Conservation (phyloP, 2,113 vertebrate genomes). For the Phylloscopus trochiloides region DNA sequence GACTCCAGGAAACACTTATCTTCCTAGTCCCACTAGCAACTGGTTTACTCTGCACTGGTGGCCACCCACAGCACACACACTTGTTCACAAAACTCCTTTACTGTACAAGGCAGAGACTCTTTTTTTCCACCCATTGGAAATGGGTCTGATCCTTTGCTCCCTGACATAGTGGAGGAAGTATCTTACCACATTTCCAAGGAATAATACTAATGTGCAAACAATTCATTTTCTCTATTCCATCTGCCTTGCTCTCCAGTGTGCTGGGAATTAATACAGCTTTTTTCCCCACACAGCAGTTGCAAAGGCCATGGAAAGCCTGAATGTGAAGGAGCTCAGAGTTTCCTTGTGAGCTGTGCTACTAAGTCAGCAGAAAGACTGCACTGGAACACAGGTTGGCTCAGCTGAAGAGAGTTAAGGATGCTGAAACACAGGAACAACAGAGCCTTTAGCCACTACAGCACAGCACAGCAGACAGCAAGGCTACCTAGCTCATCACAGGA, state of each 20-base stretch:
- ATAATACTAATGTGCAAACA: neutral
- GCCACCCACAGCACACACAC: neutral
- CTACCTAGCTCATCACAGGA: neutral
- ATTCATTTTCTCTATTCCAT: constrained; percentile 2
- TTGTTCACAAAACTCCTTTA: neutral
- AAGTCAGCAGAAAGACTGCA: neutral
- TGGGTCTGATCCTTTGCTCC: neutral
- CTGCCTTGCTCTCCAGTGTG: neutral
- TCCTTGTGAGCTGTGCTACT: neutral
- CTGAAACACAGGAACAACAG: neutral
- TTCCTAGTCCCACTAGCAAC: neutral
- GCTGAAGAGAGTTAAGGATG: neutral
- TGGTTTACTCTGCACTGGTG: neutral
- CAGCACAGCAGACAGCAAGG: neutral
- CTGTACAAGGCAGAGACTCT: neutral
- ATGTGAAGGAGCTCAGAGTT: constrained; percentile 46
- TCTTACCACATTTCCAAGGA: neutral
- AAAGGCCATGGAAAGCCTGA: constrained; percentile 51
- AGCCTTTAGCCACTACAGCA: neutral
- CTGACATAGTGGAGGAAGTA: neutral
- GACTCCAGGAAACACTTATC: neutral
- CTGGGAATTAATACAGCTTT: constrained; percentile 33
- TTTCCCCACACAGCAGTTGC: neutral
- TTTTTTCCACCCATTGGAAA: neutral
- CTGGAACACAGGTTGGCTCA: neutral